Evolutionary conservation across 2,797 vertebrate species (phyloP).

Genomic region (Coendou prehensilis): DNA sequence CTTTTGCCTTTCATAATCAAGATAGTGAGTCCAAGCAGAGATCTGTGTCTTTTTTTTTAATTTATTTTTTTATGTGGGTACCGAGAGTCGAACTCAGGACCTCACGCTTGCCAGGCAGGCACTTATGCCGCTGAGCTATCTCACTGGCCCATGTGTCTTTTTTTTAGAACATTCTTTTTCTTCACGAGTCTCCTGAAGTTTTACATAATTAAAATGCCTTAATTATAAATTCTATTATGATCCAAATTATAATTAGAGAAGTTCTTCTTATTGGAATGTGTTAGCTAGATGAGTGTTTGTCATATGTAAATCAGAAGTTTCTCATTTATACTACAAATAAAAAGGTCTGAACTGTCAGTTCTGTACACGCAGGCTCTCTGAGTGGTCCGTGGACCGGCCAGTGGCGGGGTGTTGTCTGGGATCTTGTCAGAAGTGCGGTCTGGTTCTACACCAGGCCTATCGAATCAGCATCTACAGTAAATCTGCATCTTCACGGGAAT

Average conservation of each 20-base stretch:
- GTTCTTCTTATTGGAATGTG: neutral
- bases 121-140: too few species aligned
- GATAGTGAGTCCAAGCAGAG: neutral
- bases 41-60: neutral
- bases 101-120: too few species aligned
- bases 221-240: neutral
- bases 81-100: too few species aligned
- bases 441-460: neutral
- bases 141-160: neutral
- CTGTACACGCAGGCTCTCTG: neutral
- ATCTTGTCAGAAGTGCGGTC: neutral
- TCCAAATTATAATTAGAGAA: constrained; percentile 5
- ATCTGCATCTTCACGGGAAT: neutral
- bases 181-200: neutral
- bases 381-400: neutral
- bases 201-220: constrained; percentile 29
- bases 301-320: constrained; percentile 40
- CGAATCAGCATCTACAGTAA: neutral
- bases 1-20: neutral
- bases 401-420: neutral
- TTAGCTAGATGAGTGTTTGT: neutral
- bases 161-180: neutral
- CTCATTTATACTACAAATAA: constrained; percentile 29
- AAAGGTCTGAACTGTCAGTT: neutral
- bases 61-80: too few species aligned